These are phyloP conservation scores for Uloborus plumipes DNA, from an alignment of 2,888 invertebrate species.

Conservation along the genomic window DNA sequence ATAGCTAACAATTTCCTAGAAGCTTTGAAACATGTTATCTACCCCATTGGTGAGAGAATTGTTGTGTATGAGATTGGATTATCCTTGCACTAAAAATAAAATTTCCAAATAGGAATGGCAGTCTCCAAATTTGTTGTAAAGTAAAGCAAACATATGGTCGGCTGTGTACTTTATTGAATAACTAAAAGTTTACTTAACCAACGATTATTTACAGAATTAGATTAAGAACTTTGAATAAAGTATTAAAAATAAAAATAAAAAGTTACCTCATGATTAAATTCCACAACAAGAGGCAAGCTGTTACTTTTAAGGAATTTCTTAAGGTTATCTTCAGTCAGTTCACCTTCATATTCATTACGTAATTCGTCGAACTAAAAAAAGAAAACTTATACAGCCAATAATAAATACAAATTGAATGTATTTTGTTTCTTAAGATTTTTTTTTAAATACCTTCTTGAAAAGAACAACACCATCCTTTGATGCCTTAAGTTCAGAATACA, in stretches of 20 bases:
- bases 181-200: too few species aligned
- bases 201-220: background rate
- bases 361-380: slow-evolving; percentile 85
- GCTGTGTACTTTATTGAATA: too few species aligned
- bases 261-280: slow-evolving; percentile 89
- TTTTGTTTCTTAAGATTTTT: background rate
- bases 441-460: slow-evolving; percentile 84
- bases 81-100: too few species aligned
- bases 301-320: slow-evolving; percentile 87
- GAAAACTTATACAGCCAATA: background rate
- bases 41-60: too few species aligned
- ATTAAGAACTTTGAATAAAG: background rate
- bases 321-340: slow-evolving; percentile 78
- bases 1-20: too few species aligned
- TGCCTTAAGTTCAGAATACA: slow-evolving; percentile 84
- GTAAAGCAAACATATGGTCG: too few species aligned
- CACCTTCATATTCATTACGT: slow-evolving; percentile 81
- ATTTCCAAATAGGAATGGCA: too few species aligned
- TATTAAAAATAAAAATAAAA: background rate
- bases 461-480: slow-evolving; percentile 85
- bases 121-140: too few species aligned
- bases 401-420: background rate
- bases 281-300: slow-evolving; percentile 90
- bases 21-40: too few species aligned
- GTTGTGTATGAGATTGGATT: too few species aligned